These are phyloP conservation scores for Mongoloraphidia duomilia DNA, from an alignment of 2,888 invertebrate species.

Conservation along the genomic window DNA sequence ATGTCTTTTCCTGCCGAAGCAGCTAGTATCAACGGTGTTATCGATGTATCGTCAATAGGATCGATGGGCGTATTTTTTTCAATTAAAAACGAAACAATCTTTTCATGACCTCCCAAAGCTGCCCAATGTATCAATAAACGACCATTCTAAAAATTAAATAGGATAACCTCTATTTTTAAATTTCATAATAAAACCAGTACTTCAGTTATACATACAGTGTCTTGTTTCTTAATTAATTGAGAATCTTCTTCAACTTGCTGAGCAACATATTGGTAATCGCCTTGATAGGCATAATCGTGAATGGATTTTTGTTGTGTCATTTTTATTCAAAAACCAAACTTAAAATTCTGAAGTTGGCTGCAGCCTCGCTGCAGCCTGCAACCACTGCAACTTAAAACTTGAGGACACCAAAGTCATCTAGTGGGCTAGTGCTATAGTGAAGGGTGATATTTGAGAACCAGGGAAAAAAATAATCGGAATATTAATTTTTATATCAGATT, in stretches of 20 bases:
- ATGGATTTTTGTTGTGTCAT: slow-evolving; percentile 22
- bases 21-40: slow-evolving; percentile 67
- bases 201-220: slow-evolving; percentile 31
- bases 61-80: slow-evolving; percentile 52
- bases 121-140: slow-evolving; percentile 70
- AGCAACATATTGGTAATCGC: slow-evolving; percentile 52
- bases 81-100: slow-evolving; percentile 53
- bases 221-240: slow-evolving; percentile 31
- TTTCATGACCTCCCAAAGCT: slow-evolving; percentile 59
- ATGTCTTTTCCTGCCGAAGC: slow-evolving; percentile 60
- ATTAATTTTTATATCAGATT: no score
- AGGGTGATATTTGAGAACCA: no score
- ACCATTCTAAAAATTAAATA: slow-evolving; percentile 39
- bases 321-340: background rate
- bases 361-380: no score
- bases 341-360: no score
- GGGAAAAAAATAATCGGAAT: no score
- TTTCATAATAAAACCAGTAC: slow-evolving; percentile 1
- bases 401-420: no score
- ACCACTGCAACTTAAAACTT: no score
- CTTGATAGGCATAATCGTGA: slow-evolving; percentile 56
- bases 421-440: no score
- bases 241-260: slow-evolving; percentile 42
- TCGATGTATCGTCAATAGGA: slow-evolving; percentile 55
- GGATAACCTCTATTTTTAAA: slow-evolving; percentile 4